These are phyloP conservation scores for Dreissena polymorpha DNA, from an alignment of 1,140 invertebrate species.

Conservation along the genomic window DNA sequence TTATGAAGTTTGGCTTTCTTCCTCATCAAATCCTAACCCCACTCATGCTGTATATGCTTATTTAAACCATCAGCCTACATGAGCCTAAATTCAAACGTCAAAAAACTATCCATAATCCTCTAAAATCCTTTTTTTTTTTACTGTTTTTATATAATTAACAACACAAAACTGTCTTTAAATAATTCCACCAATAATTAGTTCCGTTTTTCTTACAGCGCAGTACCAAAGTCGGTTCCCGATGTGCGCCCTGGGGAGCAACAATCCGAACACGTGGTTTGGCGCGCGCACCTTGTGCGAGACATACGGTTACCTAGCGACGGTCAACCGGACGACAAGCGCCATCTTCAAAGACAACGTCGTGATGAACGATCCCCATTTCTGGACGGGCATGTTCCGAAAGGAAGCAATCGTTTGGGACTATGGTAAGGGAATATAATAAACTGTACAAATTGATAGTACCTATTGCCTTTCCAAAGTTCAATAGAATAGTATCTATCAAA, in stretches of 20 bases:
- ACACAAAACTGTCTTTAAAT: too few relatives aligned
- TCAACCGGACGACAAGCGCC: constrained; percentile 27
- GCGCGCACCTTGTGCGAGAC: constrained; percentile 34
- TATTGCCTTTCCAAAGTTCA: too few relatives aligned
- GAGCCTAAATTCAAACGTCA: too few relatives aligned
- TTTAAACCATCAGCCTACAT: too few relatives aligned
- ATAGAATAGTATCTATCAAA: too few relatives aligned
- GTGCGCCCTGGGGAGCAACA: constrained; percentile 26
- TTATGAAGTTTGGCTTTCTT: too few relatives aligned
- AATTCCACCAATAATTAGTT: background rate
- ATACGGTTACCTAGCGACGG: constrained; percentile 9
- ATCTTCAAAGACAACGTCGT: constrained; percentile 24
- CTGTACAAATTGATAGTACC: too few relatives aligned
- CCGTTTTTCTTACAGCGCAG: background rate
- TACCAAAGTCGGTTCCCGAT: background rate
- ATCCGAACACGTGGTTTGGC: constrained; percentile 25
- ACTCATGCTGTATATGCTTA: too few relatives aligned
- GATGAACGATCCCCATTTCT: constrained; percentile 1
- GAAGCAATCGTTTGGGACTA: constrained; percentile 32
- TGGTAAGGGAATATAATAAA: constrained; percentile 2
- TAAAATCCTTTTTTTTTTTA: too few relatives aligned
- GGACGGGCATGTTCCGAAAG: constrained; percentile 31
- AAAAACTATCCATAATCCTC: too few relatives aligned
- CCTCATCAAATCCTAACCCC: too few relatives aligned
- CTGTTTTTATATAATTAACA: too few relatives aligned